Conservation (phyloP, 2,797 vertebrate species). For the Chelon auratus region DNA sequence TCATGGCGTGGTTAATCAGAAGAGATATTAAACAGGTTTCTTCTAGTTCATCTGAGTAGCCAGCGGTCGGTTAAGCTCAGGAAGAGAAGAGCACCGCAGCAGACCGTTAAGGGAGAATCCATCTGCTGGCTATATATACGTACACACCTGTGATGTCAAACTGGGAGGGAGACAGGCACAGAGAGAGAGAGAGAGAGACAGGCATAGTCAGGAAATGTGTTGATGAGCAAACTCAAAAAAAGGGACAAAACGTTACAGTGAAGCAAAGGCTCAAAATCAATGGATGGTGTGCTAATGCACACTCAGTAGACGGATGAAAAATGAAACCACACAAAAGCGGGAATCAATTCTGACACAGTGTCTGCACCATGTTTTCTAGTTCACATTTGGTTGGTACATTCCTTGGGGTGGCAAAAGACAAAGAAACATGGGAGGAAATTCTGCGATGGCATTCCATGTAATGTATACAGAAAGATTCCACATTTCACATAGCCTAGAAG, state of each 20-base stretch:
- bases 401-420: too few species aligned
- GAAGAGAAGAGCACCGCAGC: conserved; percentile 49
- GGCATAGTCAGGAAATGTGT: conserved; percentile 29
- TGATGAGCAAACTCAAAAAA: conserved; percentile 14
- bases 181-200: conserved; percentile 2
- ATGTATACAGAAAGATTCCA: too few species aligned
- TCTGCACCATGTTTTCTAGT: too few species aligned
- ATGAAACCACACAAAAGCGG: neutral
- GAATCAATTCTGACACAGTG: neutral
- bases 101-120: conserved; percentile 82
- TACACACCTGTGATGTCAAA: conserved; percentile 86
- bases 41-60: conserved; percentile 80
- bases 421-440: too few species aligned
- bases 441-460: too few species aligned
- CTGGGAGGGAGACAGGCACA: conserved; percentile 41
- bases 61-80: conserved; percentile 41
- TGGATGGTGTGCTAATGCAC: neutral
- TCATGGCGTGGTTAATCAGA: conserved; percentile 77
- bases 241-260: neutral
- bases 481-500: too few species aligned
- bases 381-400: too few species aligned
- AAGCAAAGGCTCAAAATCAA: neutral
- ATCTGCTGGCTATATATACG: conserved; percentile 85
- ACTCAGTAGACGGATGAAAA: neutral
- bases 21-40: conserved; percentile 81